These are phyloP conservation scores for Spermophilus dauricus DNA, from an alignment of 2,113 vertebrate species.

Conservation along the genomic window DNA sequence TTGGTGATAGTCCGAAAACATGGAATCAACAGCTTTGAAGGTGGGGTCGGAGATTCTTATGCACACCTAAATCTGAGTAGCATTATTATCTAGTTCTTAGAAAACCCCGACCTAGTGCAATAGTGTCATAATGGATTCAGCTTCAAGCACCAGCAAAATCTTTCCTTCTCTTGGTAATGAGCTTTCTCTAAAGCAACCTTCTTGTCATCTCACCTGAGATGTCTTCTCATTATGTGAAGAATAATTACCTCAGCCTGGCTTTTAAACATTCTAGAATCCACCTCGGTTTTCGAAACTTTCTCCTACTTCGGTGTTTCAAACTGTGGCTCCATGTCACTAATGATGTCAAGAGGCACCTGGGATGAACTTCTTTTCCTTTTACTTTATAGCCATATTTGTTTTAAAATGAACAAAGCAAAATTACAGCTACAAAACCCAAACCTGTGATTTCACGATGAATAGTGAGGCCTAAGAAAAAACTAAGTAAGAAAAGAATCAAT, in stretches of 20 bases:
- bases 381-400: slow-evolving; percentile 11
- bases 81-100: neutral
- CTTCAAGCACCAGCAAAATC: neutral
- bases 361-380: neutral
- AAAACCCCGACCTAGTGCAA: neutral
- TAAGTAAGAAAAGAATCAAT: neutral
- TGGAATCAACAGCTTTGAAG: neutral
- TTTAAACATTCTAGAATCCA: neutral
- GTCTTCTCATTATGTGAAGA: slow-evolving; percentile 35
- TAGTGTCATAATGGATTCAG: neutral
- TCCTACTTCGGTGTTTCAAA: neutral
- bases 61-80: neutral
- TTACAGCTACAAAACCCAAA: neutral
- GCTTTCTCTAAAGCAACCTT: slow-evolving; percentile 17
- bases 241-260: neutral
- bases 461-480: neutral
- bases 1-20: neutral
- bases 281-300: slow-evolving; percentile 23
- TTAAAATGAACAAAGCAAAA: slow-evolving; percentile 46
- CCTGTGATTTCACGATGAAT: slow-evolving; percentile 20
- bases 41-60: neutral
- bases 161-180: neutral
- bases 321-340: neutral
- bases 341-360: neutral
- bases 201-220: neutral